phyloP scores from a whole-genome alignment of 2,797 vertebrate species.

The Eupleurogrammus muticus region DNA sequence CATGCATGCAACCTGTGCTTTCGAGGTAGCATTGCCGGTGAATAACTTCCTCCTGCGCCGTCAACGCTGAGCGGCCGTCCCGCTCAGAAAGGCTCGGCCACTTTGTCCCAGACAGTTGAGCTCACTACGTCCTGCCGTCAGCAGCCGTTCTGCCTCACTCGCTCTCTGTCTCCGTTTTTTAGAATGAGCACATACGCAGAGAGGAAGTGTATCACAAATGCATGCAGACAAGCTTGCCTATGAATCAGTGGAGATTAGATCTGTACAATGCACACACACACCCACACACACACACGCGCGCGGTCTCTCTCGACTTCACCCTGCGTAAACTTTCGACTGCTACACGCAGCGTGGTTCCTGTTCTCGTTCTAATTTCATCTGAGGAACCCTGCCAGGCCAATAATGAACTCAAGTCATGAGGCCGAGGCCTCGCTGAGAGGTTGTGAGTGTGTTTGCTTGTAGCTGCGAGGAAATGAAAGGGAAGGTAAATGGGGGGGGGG shows the following conservation, averaged over 20 bases:
- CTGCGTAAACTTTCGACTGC: constrained; percentile 59
- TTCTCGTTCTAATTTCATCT: constrained; percentile 76
- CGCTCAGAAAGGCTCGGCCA: constrained; percentile 56
- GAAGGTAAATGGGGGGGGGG: constrained; percentile 37
- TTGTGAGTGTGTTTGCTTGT: constrained; percentile 30
- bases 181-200: constrained; percentile 47
- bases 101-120: constrained; percentile 53
- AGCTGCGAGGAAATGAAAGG: constrained; percentile 2
- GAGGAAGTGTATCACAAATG: constrained; percentile 64
- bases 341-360: constrained; percentile 69
- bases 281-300: constrained; percentile 5
- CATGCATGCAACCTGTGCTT: constrained; percentile 1
- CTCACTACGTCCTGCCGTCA: constrained; percentile 61
- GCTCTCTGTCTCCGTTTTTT: constrained; percentile 48
- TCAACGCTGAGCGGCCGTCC: constrained; percentile 60
- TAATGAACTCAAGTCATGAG: constrained; percentile 74
- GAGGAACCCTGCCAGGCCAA: constrained; percentile 71
- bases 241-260: constrained; percentile 71
- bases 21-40: constrained; percentile 39
- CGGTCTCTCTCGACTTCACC: constrained; percentile 38
- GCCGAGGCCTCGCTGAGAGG: constrained; percentile 54
- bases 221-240: constrained; percentile 63
- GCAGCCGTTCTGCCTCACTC: constrained; percentile 56
- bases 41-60: constrained; percentile 48
- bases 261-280: constrained; percentile 44